Percentiles rank a stretch among this genome's conserved stretches.
Conservation (phyloP, 2,113 vertebrate genomes). For the Pedionomus torquatus region DNA sequence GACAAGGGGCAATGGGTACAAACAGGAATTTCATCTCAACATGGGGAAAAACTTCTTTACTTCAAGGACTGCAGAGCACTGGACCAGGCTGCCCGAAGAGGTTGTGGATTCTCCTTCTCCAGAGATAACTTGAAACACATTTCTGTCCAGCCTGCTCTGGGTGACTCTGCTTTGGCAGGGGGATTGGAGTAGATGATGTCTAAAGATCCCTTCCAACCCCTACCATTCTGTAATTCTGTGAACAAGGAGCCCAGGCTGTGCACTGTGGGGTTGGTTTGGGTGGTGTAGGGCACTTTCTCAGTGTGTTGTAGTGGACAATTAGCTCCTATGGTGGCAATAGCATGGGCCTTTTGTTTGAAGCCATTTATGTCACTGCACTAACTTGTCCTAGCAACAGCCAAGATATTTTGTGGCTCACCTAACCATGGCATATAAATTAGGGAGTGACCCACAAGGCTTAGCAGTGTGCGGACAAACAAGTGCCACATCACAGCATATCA, state of each 20-base stretch:
- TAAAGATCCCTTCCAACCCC: no score
- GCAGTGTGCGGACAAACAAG: background rate
- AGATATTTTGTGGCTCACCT: background rate
- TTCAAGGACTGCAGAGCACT: no score
- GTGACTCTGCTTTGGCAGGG: no score
- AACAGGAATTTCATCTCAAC: no score
- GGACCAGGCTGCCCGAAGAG: no score
- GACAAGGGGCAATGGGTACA: no score
- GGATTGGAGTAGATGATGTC: no score
- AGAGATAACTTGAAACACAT: no score
- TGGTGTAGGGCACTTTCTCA: fast-evolving
- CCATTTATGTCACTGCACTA: background rate
- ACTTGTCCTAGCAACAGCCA: background rate
- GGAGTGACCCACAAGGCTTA: background rate
- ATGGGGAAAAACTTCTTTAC: no score
- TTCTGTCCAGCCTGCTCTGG: no score
- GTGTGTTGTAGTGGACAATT: background rate
- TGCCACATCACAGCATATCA: background rate
- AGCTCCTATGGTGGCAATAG: background rate
- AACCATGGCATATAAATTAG: background rate
- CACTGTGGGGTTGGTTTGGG: background rate
- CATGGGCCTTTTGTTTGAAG: background rate
- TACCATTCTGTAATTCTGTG: no score
- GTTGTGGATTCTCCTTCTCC: no score
- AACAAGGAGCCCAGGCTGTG: background rate